These are phyloP conservation scores for Propithecus coquereli DNA, from an alignment of 2,113 vertebrate species.

Conservation along the genomic window DNA sequence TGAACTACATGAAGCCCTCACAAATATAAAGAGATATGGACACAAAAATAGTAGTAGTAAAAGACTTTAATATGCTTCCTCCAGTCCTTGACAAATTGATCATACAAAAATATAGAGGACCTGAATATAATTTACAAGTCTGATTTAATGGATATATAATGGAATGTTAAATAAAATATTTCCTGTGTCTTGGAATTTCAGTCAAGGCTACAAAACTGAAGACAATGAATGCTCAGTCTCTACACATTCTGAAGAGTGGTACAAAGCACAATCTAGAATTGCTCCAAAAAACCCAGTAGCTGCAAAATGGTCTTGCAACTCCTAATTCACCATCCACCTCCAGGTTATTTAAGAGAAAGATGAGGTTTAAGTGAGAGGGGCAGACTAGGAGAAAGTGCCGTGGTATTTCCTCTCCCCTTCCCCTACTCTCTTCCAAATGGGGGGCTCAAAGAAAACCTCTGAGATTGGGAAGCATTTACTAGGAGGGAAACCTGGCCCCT, in stretches of 20 bases:
- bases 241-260: background rate
- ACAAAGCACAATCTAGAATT: background rate
- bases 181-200: background rate
- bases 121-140: background rate
- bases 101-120: background rate
- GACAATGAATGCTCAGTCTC: background rate
- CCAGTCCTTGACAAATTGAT: background rate
- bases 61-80: background rate
- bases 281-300: background rate
- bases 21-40: background rate
- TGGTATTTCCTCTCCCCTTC: background rate
- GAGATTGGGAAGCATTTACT: background rate
- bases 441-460: background rate
- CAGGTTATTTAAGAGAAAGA: background rate
- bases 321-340: background rate
- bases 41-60: background rate
- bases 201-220: background rate
- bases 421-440: background rate
- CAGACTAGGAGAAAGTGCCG: background rate
- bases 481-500: background rate
- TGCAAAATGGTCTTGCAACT: background rate
- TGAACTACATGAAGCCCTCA: background rate
- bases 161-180: background rate
- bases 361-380: background rate
- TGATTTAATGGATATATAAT: background rate